Base-by-base conservation (phyloP, 2,113 vertebrate genomes). In the Triplophysa rosa region DNA sequence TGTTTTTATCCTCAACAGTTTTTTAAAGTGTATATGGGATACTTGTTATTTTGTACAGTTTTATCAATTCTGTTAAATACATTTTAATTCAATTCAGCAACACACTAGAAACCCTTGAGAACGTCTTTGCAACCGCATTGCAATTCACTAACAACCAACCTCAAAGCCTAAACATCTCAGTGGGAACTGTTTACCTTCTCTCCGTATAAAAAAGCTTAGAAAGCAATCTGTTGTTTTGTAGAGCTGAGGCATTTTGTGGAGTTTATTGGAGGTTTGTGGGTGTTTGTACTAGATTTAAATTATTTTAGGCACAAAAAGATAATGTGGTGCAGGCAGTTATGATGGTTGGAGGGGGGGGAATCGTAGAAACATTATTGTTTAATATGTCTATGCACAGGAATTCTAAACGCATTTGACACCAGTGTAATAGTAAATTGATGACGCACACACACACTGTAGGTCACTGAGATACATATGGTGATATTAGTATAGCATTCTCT, bases 401-500 rank as follows among this genome's bases (percentile, higher is more conserved):
- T 63, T 63, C 14, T 59, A 42, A 42, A 52, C 73, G 66, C n/a
- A 70, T 42, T 47, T 80, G 61, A 7, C 62, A 2, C 40, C 19
- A 69, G 76, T 59, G 56, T 71, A 84, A 67, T 71, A 16, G 64
- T 47, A 68, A 84, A 87, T 87, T 52, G 76, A 67, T 85, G 77
- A 29, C 26, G 2, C 26, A 2, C 3, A 29, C 26, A 29, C 26
- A 68, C 37, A 45, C 42, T 1, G 40, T 42, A 37, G 84, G 71
- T 77, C 65, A 64, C 65, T 42, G n/a, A 72, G 19, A 26, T 29
- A 14, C 67, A 37, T 63, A 59, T 21, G 64, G 26, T 61, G 40
- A 71, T 79, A 77, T 85, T 81, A 37, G 84, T 8, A 37, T 37
- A 80, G 83, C 63, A 85, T 78, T 91, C 88, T 85, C 82, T 72